Conservation (phyloP, 2,888 invertebrate species). For the Belgica antarctica region DNA sequence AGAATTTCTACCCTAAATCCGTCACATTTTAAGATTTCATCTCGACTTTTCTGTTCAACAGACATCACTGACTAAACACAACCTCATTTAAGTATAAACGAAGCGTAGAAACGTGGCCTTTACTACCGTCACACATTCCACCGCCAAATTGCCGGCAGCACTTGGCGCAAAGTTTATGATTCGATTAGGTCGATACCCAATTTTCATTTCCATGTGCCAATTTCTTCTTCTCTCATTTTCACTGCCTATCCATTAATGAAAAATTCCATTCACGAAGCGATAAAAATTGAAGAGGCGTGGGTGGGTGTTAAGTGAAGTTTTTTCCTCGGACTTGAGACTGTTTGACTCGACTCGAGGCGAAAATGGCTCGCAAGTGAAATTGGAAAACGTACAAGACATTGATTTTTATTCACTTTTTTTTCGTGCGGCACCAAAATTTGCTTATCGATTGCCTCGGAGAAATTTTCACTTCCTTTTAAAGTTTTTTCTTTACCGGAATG, state of each 20-base stretch:
- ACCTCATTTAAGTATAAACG: too few relatives aligned
- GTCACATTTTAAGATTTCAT: too few relatives aligned
- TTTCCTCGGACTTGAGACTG: neutral
- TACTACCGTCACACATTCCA: too few relatives aligned
- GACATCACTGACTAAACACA: too few relatives aligned
- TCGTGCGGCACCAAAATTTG: neutral
- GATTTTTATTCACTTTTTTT: neutral
- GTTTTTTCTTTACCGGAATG: neutral
- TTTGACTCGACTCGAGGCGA: neutral
- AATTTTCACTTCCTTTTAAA: neutral
- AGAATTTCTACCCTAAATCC: too few relatives aligned
- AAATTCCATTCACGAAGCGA: constrained; percentile 37
- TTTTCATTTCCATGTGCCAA: constrained; percentile 3
- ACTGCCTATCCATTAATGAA: neutral
- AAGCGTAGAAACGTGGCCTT: too few relatives aligned
- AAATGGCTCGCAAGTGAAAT: neutral
- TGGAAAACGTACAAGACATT: constrained; percentile 36
- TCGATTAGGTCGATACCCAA: constrained; percentile 12
- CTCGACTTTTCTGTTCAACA: too few relatives aligned
- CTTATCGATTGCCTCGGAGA: constrained; percentile 6
- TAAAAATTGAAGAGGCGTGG: neutral
- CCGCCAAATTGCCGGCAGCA: neutral
- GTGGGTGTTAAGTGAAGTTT: neutral
- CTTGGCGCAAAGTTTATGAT: constrained; percentile 8
- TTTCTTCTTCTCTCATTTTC: neutral